A percentile compares a stretch with the other conserved stretches of the same genome.
Conservation (phyloP, 2,888 invertebrate genomes). For the Amphipyra berbera region DNA sequence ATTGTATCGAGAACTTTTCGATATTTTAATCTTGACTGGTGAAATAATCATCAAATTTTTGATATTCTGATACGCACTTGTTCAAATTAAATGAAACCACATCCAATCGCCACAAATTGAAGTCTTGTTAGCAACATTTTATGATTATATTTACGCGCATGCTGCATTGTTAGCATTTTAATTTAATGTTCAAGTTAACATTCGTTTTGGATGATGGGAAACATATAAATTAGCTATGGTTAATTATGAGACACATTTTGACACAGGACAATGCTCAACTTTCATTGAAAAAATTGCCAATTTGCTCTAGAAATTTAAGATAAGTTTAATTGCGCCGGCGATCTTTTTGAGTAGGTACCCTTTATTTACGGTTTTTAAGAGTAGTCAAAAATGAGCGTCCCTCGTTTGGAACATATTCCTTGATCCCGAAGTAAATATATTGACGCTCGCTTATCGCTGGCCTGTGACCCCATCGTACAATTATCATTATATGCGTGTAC, state of each 20-base stretch:
- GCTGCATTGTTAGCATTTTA: background rate
- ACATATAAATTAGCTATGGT: background rate
- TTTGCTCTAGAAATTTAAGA: too few relatives aligned
- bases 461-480: constrained; percentile 54
- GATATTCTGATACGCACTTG: background rate
- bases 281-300: too few relatives aligned
- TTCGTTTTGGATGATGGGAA: background rate
- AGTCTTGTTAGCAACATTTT: constrained; percentile 1
- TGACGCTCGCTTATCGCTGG: constrained; percentile 44
- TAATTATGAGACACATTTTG: too few relatives aligned
- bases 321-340: too few relatives aligned
- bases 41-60: too few relatives aligned
- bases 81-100: background rate
- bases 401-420: background rate
- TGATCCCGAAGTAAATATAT: too few relatives aligned
- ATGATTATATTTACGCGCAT: background rate
- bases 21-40: too few relatives aligned
- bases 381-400: too few relatives aligned
- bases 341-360: too few relatives aligned
- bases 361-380: too few relatives aligned
- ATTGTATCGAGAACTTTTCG: too few relatives aligned
- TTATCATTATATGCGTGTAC: constrained; percentile 47
- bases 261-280: too few relatives aligned
- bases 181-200: background rate
- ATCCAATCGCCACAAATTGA: constrained; percentile 29